These are phyloP conservation scores for Polyploca ridens DNA, from an alignment of 2,888 invertebrate genomes.

Conservation along the genomic window DNA sequence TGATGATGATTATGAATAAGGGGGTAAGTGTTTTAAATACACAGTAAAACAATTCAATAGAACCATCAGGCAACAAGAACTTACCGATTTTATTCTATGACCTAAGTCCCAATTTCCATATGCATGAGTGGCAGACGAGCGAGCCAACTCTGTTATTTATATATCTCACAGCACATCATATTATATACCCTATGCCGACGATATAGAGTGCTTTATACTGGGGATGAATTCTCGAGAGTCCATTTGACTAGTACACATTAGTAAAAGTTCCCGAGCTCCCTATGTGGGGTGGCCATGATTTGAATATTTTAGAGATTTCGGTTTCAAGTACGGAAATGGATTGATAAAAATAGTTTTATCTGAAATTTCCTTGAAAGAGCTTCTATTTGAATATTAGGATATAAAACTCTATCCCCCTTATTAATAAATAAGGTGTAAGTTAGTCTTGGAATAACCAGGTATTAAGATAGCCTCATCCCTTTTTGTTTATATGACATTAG, in stretches of 20 bases:
- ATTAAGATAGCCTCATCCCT: too few relatives aligned
- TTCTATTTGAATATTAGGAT: too few relatives aligned
- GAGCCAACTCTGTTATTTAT: slow-evolving; percentile 58
- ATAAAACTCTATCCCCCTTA: too few relatives aligned
- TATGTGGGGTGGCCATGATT: slow-evolving; percentile 57
- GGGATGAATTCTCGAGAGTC: slow-evolving; percentile 69
- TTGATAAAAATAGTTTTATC: too few relatives aligned
- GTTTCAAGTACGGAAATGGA: not conserved
- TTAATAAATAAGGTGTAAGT: too few relatives aligned
- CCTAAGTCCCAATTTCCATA: slow-evolving; percentile 80
- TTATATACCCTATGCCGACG: slow-evolving; percentile 54
- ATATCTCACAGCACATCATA: slow-evolving; percentile 45
- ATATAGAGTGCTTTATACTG: slow-evolving; percentile 63
- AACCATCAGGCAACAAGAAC: slow-evolving; percentile 47
- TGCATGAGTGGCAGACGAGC: slow-evolving; percentile 74
- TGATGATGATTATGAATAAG: too few relatives aligned
- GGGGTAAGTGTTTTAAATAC: slow-evolving; percentile 21
- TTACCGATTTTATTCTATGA: slow-evolving; percentile 58
- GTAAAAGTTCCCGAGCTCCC: slow-evolving; percentile 77
- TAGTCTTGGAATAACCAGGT: too few relatives aligned
- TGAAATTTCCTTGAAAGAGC: too few relatives aligned
- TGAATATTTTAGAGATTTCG: slow-evolving; percentile 26
- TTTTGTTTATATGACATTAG: too few relatives aligned
- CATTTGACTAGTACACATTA: slow-evolving; percentile 83
- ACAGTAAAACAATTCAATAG: slow-evolving; percentile 47